Conservation (phyloP, 2,113 vertebrate species). For the Thamnaconus septentrionalis region DNA sequence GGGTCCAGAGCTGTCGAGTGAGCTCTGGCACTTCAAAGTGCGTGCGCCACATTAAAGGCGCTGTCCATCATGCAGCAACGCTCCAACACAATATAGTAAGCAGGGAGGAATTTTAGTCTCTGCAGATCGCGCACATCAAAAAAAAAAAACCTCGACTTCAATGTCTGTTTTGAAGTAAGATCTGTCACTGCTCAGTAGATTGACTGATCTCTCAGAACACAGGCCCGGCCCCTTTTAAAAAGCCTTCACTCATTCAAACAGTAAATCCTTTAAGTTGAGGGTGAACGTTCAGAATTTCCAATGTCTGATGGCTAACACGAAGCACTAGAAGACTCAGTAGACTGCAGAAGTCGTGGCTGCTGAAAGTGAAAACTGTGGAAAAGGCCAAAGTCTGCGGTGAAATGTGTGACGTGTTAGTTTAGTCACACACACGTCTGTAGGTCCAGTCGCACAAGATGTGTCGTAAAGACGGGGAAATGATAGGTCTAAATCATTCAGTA, state of each 20-base stretch:
- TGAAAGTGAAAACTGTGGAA: background rate
- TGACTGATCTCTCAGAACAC: constrained; percentile 12
- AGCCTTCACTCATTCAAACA: background rate
- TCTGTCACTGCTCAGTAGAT: background rate
- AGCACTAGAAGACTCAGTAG: background rate
- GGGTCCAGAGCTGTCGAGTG: constrained; percentile 60
- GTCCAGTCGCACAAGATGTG: too few species aligned
- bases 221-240: constrained; percentile 4
- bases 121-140: constrained; percentile 35
- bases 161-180: constrained; percentile 18
- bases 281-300: background rate
- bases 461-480: too few species aligned
- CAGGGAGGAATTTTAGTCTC: constrained; percentile 20
- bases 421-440: too few species aligned
- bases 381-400: background rate
- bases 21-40: constrained; percentile 61
- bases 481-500: too few species aligned
- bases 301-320: background rate
- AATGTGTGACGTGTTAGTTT: too few species aligned
- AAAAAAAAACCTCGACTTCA: constrained; percentile 6
- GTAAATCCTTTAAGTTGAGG: constrained; percentile 5
- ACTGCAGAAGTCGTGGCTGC: background rate
- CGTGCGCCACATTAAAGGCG: constrained; percentile 47
- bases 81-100: constrained; percentile 2
- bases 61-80: constrained; percentile 36